A percentile compares a stretch with the other conserved stretches of the same genome.
Evolutionary conservation across 30 jellyfish, hydroid and myxozoan genomes (phyloP).

Genomic region (Turritopsis dohrnii): DNA sequence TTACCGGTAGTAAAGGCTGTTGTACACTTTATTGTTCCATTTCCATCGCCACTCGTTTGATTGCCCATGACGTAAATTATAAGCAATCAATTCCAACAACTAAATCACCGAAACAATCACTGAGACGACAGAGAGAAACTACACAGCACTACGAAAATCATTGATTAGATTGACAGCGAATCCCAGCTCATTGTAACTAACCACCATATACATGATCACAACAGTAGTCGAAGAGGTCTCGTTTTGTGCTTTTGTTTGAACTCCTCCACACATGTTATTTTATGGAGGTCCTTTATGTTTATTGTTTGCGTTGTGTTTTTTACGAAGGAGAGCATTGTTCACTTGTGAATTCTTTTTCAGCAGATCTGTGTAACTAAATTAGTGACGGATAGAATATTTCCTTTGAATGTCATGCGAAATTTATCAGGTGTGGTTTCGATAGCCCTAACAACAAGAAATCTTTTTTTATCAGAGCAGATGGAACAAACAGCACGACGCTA

Average conservation of each 20-base stretch:
- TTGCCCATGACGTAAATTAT: background rate
- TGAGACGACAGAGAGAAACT: no score
- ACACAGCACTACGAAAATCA: background rate
- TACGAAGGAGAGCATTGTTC: background rate
- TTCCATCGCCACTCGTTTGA: conserved; percentile 8
- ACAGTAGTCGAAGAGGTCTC: background rate
- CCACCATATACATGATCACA: background rate
- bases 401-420: background rate
- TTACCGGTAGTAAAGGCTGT: conserved; percentile 11
- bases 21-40: background rate
- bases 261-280: background rate
- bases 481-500: background rate
- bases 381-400: background rate
- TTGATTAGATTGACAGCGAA: background rate
- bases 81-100: background rate
- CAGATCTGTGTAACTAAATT: background rate
- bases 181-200: background rate
- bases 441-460: background rate
- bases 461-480: background rate
- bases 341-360: background rate
- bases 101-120: background rate
- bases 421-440: background rate
- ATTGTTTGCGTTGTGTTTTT: background rate
- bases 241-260: background rate
- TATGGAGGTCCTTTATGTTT: background rate